Percentiles rank a stretch among this genome's conserved stretches.
Conservation (phyloP, 1,140 invertebrate genomes). For the Stegodyphus mimosarum region DNA sequence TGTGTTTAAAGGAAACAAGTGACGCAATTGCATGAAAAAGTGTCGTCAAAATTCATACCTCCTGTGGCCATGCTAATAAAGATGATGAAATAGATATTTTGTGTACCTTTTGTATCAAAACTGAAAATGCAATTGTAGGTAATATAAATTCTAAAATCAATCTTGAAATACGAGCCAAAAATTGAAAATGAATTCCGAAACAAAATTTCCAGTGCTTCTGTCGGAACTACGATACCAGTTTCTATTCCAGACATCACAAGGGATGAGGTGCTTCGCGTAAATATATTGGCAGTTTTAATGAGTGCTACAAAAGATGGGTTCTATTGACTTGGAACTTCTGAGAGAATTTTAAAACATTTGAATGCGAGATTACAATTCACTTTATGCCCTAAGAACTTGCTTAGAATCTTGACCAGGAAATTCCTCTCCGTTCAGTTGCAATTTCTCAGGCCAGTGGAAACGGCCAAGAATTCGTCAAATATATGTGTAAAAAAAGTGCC, state of each 20-base stretch:
- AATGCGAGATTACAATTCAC: slow-evolving; percentile 5
- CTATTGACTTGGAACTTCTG: background rate
- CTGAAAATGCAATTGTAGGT: slow-evolving; percentile 15
- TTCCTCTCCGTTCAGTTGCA: slow-evolving; percentile 10
- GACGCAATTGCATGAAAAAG: background rate
- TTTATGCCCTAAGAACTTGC: slow-evolving; percentile 1
- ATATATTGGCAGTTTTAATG: slow-evolving; percentile 28
- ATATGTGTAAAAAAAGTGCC: slow-evolving; percentile 9
- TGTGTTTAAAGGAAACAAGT: slow-evolving; percentile 25
- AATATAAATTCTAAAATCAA: slow-evolving; percentile 20
- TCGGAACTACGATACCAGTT: slow-evolving; percentile 1
- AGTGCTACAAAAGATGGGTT: slow-evolving; percentile 7
- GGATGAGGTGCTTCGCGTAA: slow-evolving; percentile 7
- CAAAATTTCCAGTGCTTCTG: background rate
- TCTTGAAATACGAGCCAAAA: slow-evolving; percentile 25
- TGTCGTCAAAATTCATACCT: slow-evolving; percentile 7
- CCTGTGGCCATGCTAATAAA: slow-evolving; percentile 19
- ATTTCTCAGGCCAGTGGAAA: slow-evolving; percentile 10
- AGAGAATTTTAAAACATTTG: slow-evolving; percentile 23
- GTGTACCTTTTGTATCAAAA: slow-evolving; percentile 27
- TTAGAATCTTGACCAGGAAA: slow-evolving; percentile 3
- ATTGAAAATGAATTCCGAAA: slow-evolving; percentile 16
- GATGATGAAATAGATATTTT: slow-evolving; percentile 36
- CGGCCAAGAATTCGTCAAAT: slow-evolving; percentile 8
- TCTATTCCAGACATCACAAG: slow-evolving; percentile 16